phyloP scores from a whole-genome alignment of 2,113 vertebrate species.

The Ancistrus triradiatus region DNA sequence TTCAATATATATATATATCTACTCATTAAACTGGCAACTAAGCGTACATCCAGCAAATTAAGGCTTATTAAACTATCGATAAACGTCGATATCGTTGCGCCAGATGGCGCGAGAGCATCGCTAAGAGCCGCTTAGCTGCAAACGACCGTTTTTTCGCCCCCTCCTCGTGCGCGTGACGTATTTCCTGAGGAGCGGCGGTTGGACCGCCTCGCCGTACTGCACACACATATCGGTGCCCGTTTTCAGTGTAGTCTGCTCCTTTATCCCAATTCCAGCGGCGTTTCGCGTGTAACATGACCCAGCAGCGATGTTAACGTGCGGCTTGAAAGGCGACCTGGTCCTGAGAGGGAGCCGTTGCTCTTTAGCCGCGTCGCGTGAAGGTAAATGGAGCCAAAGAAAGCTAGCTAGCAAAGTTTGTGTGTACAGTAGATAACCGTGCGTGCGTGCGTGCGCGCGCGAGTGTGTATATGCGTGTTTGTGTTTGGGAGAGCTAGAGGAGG shows the following conservation, averaged over 20 bases:
- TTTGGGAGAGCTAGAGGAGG: neutral
- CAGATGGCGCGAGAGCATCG: constrained; percentile 49
- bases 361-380: constrained; percentile 24
- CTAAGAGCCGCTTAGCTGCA: too few species aligned
- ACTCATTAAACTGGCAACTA: too few species aligned
- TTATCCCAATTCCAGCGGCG: neutral
- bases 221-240: constrained; percentile 61
- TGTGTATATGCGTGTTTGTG: neutral
- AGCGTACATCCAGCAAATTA: too few species aligned
- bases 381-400: constrained; percentile 31
- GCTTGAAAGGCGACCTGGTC: constrained; percentile 2
- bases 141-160: constrained; percentile 28
- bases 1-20: too few species aligned
- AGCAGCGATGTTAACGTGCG: constrained; percentile 9
- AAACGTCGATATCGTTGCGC: too few species aligned
- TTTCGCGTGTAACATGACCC: constrained; percentile 11
- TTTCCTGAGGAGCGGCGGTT: constrained; percentile 69
- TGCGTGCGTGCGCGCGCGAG: neutral
- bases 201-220: constrained; percentile 56
- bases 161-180: constrained; percentile 65
- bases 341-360: constrained; percentile 50
- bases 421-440: constrained; percentile 23
- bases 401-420: constrained; percentile 61
- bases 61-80: too few species aligned
- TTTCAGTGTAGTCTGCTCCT: constrained; percentile 31